Evolutionary conservation across 2,888 invertebrate genomes (phyloP).

Genomic region (Stenurella melanura): DNA sequence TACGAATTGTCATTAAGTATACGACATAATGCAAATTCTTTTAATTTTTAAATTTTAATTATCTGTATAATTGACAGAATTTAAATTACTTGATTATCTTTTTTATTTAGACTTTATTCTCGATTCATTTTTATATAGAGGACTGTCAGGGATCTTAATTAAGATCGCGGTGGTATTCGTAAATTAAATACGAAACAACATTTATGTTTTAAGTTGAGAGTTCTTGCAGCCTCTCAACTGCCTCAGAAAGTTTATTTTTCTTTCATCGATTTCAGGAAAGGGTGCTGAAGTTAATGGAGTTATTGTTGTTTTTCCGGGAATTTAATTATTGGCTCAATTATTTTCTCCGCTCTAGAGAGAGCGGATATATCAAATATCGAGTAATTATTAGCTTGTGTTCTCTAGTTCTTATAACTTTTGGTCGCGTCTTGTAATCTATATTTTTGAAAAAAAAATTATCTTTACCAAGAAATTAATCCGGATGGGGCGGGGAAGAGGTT

Average conservation of each 20-base stretch:
- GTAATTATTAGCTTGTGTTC: not conserved
- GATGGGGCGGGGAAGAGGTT: too few species aligned
- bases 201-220: constrained; percentile 8
- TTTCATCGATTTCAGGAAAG: constrained; percentile 10
- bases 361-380: not conserved
- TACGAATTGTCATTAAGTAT: constrained; percentile 19
- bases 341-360: not conserved
- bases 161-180: constrained; percentile 14
- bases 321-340: not conserved
- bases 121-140: not conserved
- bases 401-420: too few species aligned
- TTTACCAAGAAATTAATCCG: too few species aligned
- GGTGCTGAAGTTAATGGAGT: not conserved
- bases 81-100: constrained; percentile 52
- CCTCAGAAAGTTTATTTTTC: constrained; percentile 13
- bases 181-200: constrained; percentile 19
- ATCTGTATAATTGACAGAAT: constrained; percentile 46
- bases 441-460: too few species aligned
- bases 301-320: not conserved
- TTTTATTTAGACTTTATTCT: constrained; percentile 38
- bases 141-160: constrained; percentile 13
- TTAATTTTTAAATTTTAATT: constrained; percentile 38
- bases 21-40: constrained; percentile 31
- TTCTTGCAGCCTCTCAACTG: not conserved
- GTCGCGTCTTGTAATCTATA: too few species aligned